Base-by-base conservation (phyloP, 1,140 invertebrate species). In the Pararge aegeria region DNA sequence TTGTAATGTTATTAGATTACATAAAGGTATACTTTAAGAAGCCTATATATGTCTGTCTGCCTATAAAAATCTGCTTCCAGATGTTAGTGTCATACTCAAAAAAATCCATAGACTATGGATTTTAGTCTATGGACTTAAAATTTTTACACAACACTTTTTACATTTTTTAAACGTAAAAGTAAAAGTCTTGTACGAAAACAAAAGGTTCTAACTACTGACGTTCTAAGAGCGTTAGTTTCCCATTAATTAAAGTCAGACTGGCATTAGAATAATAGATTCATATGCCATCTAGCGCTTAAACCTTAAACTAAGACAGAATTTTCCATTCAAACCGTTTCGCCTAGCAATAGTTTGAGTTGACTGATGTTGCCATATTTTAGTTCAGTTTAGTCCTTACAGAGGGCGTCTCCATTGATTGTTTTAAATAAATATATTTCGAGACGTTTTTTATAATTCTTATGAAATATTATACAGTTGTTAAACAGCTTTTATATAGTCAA, bases 1-100 rank as follows among this genome's bases (percentile, higher is more conserved):
- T 55, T 68, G 55, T 75, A 77, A 73, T 57, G 3, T 29, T 42
- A 16, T 5, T 51, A 58, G n/a, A 44, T 34, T 37, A 42, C 54
- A 66, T 34, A 52, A 49, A 56, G 20, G n/a, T 20, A 53, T 48
- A 16, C 46, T 9, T 15, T 46, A 49, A 20, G 5, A 27, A 27
- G n/a, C 5, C 6, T 12, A 24, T n/a, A 48, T 48, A 10, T 48
- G 3, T 30, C n/a, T n/a, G n/a, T n/a, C n/a, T n/a, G n/a, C n/a
- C n/a, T n/a, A n/a, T n/a, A n/a, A n/a, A n/a, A n/a, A n/a, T n/a
- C n/a, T n/a, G n/a, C n/a, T n/a, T n/a, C n/a, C n/a, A n/a, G n/a
- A n/a, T n/a, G n/a, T n/a, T n/a, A n/a, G n/a, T n/a, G n/a, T n/a
- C n/a, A n/a, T n/a, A n/a, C n/a, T n/a, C n/a, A n/a, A n/a, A n/a